Conservation (phyloP, 2,888 invertebrate species). For the Sympetrum striolatum region DNA sequence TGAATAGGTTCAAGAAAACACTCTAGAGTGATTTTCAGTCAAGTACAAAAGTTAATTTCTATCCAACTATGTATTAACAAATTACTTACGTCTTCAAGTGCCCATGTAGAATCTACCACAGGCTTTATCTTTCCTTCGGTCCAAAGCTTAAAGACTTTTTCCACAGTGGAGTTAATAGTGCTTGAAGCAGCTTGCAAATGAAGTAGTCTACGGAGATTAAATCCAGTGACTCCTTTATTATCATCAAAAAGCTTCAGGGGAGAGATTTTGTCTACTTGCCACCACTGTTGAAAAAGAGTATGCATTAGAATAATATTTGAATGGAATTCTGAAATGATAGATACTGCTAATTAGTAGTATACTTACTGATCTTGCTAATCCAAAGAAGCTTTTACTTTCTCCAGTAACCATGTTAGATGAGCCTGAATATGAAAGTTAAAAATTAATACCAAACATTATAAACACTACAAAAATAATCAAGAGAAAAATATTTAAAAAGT, state of each 20-base stretch:
- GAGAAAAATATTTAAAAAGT: neutral
- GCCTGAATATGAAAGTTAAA: slow-evolving; percentile 62
- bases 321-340: neutral
- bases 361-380: slow-evolving; percentile 87
- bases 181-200: slow-evolving; percentile 78
- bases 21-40: too few species aligned
- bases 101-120: slow-evolving; percentile 84
- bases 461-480: slow-evolving; percentile 15
- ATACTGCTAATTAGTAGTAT: slow-evolving; percentile 18
- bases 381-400: slow-evolving; percentile 90
- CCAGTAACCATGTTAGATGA: slow-evolving; percentile 89
- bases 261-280: slow-evolving; percentile 91
- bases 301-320: neutral
- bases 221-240: slow-evolving; percentile 82
- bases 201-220: slow-evolving; percentile 83
- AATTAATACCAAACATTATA: neutral
- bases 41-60: neutral
- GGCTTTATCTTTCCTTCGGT: slow-evolving; percentile 81
- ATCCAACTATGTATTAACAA: slow-evolving; percentile 9
- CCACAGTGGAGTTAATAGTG: slow-evolving; percentile 74
- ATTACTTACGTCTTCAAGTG: slow-evolving; percentile 79
- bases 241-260: slow-evolving; percentile 89
- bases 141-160: slow-evolving; percentile 78
- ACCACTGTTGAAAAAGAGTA: slow-evolving; percentile 70
- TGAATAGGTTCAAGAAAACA: too few species aligned